Percentiles rank a stretch among this genome's conserved stretches.
These are phyloP conservation scores for Tinamus major DNA, from an alignment of 2,797 vertebrate genomes.

Conservation along the genomic window DNA sequence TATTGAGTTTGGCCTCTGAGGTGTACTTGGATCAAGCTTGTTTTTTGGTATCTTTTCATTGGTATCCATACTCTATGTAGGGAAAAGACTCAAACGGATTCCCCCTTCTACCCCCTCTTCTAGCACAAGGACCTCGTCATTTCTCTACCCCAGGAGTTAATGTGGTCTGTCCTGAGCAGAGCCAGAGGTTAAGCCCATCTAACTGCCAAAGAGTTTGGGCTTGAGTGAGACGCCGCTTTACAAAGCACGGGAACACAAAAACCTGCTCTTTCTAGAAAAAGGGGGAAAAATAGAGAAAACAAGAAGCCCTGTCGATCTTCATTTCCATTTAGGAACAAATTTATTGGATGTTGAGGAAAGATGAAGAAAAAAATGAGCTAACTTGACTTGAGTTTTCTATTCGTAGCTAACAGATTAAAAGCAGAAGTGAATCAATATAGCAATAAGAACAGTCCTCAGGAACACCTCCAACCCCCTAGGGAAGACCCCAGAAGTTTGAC, in stretches of 20 bases:
- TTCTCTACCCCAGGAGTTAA: background rate
- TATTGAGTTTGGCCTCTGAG: background rate
- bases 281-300: background rate
- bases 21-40: background rate
- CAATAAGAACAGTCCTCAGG: slow-evolving; percentile 2
- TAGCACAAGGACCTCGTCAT: background rate
- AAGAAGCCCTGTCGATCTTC: background rate
- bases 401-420: slow-evolving; percentile 27
- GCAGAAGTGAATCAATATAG: background rate
- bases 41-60: background rate
- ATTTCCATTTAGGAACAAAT: background rate
- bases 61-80: background rate
- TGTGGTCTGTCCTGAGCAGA: background rate
- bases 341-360: background rate
- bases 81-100: background rate
- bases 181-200: background rate
- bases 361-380: background rate
- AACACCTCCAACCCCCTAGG: background rate
- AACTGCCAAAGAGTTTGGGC: background rate
- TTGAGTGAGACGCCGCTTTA: background rate
- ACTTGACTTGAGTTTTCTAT: background rate
- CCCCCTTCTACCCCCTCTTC: background rate
- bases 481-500: slow-evolving; percentile 3
- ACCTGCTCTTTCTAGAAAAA: background rate
- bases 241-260: background rate